phyloP scores from a whole-genome alignment of 2,888 invertebrate genomes.

The Caenorhabditis parvicauda region DNA sequence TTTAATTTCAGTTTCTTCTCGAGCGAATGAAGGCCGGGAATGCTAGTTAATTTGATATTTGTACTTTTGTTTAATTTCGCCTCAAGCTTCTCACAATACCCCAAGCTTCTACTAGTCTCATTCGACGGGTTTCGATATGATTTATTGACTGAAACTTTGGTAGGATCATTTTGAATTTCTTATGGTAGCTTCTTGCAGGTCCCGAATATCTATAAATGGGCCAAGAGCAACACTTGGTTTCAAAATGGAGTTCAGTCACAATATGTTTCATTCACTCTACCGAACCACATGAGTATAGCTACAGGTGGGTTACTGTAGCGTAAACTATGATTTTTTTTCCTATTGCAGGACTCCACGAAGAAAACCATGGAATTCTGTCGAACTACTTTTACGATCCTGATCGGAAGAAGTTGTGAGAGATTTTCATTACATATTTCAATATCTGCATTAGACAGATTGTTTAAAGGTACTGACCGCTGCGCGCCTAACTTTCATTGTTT shows the following conservation, averaged over 20 bases:
- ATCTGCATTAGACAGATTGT: not conserved
- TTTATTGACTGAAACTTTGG: slow-evolving; percentile 36
- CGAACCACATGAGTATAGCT: slow-evolving; percentile 47
- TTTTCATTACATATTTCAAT: not conserved
- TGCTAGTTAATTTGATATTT: too few relatives aligned
- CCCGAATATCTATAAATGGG: slow-evolving; percentile 39
- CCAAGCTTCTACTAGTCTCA: slow-evolving; percentile 38
- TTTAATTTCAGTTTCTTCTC: too few relatives aligned
- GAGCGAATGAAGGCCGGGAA: too few relatives aligned
- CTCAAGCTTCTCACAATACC: too few relatives aligned
- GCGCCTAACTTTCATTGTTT: not conserved
- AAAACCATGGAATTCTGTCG: slow-evolving; percentile 43
- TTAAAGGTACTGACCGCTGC: not conserved
- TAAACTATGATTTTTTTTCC: not conserved
- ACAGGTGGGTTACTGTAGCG: slow-evolving; percentile 10
- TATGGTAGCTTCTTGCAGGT: slow-evolving; percentile 14
- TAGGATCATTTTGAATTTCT: slow-evolving; percentile 8
- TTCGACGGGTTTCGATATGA: slow-evolving; percentile 47
- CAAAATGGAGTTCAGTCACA: slow-evolving; percentile 33
- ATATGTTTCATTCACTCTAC: slow-evolving; percentile 40
- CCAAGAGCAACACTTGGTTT: slow-evolving; percentile 34
- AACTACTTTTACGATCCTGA: slow-evolving; percentile 44
- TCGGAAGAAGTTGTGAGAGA: slow-evolving; percentile 22
- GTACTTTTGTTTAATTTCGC: too few relatives aligned
- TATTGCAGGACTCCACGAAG: slow-evolving; percentile 32